Evolutionary conservation across 2,797 vertebrate genomes (phyloP).

Genomic region (Carapus acus): DNA sequence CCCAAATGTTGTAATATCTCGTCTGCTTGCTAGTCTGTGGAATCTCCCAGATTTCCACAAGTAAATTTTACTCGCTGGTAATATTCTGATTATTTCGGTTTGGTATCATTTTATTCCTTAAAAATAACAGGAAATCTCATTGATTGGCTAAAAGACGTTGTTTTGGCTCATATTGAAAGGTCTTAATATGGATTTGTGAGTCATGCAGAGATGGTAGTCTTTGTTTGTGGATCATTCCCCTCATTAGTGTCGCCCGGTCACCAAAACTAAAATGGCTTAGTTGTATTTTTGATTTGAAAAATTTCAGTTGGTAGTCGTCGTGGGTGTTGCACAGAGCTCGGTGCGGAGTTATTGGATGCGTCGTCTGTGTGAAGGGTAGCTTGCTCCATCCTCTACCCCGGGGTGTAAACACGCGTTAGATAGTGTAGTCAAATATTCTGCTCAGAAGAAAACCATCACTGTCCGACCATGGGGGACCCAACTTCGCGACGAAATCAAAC

Average conservation of each 20-base stretch:
- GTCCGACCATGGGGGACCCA: constrained; percentile 97
- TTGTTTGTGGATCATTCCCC: constrained; percentile 60
- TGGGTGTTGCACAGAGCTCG: constrained; percentile 72
- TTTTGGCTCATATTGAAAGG: constrained; percentile 50
- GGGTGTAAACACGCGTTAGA: constrained; percentile 35
- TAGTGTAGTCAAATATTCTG: constrained; percentile 54
- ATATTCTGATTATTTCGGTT: constrained; percentile 59
- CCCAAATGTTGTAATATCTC: constrained; percentile 57
- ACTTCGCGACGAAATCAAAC: constrained; percentile 99
- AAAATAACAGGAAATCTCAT: constrained; percentile 40
- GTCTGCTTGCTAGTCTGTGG: constrained; percentile 61
- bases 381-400: constrained; percentile 48
- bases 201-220: constrained; percentile 62
- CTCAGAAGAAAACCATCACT: constrained; percentile 64
- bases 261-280: constrained; percentile 72
- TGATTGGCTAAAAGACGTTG: constrained; percentile 41
- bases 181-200: constrained; percentile 68
- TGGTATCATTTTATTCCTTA: too few species aligned
- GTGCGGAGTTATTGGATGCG: constrained; percentile 81
- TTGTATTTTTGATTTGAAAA: constrained; percentile 58
- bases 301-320: constrained; percentile 66
- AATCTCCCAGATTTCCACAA: constrained; percentile 55
- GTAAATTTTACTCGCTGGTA: constrained; percentile 46
- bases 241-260: constrained; percentile 57
- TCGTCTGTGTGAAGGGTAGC: constrained; percentile 75